Evolutionary conservation across 2,888 invertebrate genomes (phyloP).

Genomic region (Andrena camellia): DNA sequence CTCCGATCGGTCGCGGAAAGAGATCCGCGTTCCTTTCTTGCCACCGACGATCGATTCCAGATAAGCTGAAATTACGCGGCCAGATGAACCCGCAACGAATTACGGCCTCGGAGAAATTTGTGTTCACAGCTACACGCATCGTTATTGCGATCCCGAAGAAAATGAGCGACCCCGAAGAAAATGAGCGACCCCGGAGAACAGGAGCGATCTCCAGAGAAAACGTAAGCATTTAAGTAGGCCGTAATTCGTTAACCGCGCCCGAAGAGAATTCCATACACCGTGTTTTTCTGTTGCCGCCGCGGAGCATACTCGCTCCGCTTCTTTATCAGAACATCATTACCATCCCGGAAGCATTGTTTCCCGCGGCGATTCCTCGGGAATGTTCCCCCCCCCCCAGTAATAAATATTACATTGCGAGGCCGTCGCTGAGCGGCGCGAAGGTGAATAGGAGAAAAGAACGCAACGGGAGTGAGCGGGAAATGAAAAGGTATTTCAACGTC

Average conservation of each 20-base stretch:
- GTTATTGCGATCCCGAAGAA: background rate
- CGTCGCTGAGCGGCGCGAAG: conserved; percentile 4
- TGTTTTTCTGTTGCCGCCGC: background rate
- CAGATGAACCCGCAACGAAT: background rate
- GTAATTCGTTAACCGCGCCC: background rate
- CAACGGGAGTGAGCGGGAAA: conserved; percentile 10
- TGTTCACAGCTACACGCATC: background rate
- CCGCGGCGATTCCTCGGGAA: background rate
- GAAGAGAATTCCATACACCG: background rate
- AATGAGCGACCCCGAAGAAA: background rate
- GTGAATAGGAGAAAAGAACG: conserved; percentile 1
- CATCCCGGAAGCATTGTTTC: conserved; percentile 13
- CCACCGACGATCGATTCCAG: background rate
- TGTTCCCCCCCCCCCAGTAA: background rate
- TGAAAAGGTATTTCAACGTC: conserved; percentile 31
- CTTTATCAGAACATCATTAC: conserved; percentile 6
- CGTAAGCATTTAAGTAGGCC: background rate
- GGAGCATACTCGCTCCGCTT: background rate
- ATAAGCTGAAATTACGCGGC: background rate
- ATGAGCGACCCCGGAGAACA: background rate
- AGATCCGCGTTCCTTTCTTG: background rate
- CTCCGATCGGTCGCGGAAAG: no score
- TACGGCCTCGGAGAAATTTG: background rate
- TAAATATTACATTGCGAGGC: conserved; percentile 35
- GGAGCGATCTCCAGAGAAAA: background rate